Base-by-base conservation (phyloP, 2,888 invertebrate species). In the Agrochola macilenta region DNA sequence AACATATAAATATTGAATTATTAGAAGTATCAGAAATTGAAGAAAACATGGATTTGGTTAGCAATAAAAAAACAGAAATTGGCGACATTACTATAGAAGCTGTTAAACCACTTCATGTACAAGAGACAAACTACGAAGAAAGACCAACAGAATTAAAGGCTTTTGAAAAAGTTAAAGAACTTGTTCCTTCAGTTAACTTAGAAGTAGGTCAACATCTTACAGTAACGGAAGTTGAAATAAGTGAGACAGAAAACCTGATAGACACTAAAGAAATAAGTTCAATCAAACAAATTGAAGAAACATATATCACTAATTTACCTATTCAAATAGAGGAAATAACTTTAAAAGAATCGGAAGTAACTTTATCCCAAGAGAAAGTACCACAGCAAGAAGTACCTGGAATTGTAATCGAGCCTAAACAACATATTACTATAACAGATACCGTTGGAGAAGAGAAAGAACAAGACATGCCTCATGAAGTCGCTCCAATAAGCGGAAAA, bases 71-170 rank as follows among this genome's bases (percentile, higher is more conserved):
- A 73, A 82, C 89, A 78, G 88, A 92, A 87, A 83, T 87, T 35
- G 88, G 90, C 39, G 86, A 90, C 57, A 65, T 93, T 66, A 87
- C 70, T 52, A 66, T 94, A 80, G 92, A 94, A 82, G 77, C 91
- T 26, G 81, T 89, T 1, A 92, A 90, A 85, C 88, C 94, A 30
- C 77, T 95, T 65, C 77, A 89, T 74, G 89, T 97, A 0, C 97
- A 94, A 54, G 97, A 97, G 94, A 92, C 96, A 52, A 94, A 95
- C 78, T 90, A 93, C 65, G 96, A 96, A 87, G 97, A 97, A 89
- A 90, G 82, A 58, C 87, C 90, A 49, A 90, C 91, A 82, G 90
- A 93, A 58, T 86, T 94, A 14, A 77, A 78, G 39, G 12, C 79
- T 23, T n/a, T 58, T 17, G 82, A 87, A 26, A 89, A 86, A 75